phyloP scores from a whole-genome alignment of 2,113 vertebrate genomes.

The Solea solea region DNA sequence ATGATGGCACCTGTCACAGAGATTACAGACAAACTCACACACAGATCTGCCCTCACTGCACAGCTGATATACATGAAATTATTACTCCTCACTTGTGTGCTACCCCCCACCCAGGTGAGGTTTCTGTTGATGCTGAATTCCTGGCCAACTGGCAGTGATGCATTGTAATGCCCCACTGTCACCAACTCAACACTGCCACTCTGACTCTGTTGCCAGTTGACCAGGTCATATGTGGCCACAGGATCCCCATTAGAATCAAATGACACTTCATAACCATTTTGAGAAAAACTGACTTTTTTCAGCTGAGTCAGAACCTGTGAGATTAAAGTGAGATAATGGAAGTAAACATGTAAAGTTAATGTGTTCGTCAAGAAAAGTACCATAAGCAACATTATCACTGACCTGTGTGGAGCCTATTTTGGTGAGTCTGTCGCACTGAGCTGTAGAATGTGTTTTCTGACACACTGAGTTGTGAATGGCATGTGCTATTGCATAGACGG shows the following conservation, averaged over 20 bases:
- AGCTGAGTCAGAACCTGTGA: conserved; percentile 52
- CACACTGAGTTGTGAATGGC: conserved; percentile 67
- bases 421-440: conserved; percentile 51
- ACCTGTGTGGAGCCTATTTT: conserved; percentile 65
- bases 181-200: conserved; percentile 55
- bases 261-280: conserved; percentile 68
- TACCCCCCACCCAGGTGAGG: conserved; percentile 64
- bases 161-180: conserved; percentile 72
- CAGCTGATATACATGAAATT: not conserved
- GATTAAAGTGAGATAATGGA: not conserved
- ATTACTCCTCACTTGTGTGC: conserved; percentile 41
- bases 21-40: not conserved
- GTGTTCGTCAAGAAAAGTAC: no score
- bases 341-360: not conserved
- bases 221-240: conserved; percentile 70
- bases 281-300: conserved; percentile 65
- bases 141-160: conserved; percentile 57
- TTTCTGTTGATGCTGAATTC: conserved; percentile 63
- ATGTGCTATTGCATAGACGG: conserved; percentile 77
- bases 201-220: conserved; percentile 74
- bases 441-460: conserved; percentile 27
- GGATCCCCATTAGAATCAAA: conserved; percentile 78
- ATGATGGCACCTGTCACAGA: conserved; percentile 38
- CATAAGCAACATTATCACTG: not conserved
- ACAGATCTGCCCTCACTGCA: not conserved